Evolutionary conservation across 92 coral and sea anemone species (phyloP).

Genomic region (Pocillopora grandis): DNA sequence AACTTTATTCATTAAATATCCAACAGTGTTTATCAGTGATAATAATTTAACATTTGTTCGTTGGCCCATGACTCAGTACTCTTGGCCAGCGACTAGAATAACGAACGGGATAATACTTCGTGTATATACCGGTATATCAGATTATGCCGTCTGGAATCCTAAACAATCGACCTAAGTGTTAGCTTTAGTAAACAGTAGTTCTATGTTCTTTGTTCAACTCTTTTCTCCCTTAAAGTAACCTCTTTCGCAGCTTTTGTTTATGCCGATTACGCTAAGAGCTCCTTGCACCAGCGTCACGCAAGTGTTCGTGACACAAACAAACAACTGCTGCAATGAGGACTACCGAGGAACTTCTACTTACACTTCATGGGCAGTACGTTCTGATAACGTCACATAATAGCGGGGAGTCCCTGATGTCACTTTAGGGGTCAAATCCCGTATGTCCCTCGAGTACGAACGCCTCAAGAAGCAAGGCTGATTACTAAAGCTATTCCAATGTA

Average conservation of each 20-base stretch:
- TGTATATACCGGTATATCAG: background rate
- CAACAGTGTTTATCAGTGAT: conserved; percentile 27
- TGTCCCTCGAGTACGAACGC: background rate
- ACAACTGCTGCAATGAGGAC: too few species aligned
- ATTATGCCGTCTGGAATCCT: conserved; percentile 15
- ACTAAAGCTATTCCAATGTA: background rate
- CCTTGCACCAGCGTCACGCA: too few species aligned
- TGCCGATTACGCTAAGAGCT: too few species aligned
- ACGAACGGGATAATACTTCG: conserved; percentile 30
- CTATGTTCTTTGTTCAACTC: background rate
- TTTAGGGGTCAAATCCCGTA: background rate
- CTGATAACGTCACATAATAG: too few species aligned
- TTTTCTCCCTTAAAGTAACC: too few species aligned
- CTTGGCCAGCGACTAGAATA: conserved; percentile 40
- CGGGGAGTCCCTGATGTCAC: too few species aligned
- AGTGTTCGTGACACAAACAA: too few species aligned
- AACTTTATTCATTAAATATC: conserved; percentile 53
- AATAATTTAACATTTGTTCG: conserved; percentile 44
- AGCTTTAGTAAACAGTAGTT: background rate
- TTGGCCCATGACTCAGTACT: conserved; percentile 14
- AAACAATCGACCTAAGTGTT: conserved; percentile 9
- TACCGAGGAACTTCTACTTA: too few species aligned
- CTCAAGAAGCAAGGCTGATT: background rate
- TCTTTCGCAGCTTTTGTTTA: too few species aligned
- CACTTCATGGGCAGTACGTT: too few species aligned